Evolutionary conservation across 2,113 vertebrate genomes (phyloP).

Genomic region (Condylura cristata): DNA sequence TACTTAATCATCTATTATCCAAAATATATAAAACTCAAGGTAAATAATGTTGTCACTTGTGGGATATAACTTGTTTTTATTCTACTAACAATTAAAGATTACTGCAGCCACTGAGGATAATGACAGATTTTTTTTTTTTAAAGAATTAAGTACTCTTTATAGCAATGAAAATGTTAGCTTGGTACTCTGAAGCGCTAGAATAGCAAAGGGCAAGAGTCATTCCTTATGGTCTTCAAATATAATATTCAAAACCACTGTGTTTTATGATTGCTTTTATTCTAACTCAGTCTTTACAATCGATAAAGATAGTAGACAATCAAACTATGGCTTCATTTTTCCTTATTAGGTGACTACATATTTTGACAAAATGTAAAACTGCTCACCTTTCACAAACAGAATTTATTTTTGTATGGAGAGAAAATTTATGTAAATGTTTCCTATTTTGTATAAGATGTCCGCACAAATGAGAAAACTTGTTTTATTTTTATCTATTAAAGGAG

Average conservation of each 20-base stretch:
- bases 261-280: neutral
- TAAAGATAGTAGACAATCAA: slow-evolving; percentile 2
- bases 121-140: neutral
- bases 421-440: neutral
- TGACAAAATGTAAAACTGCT: neutral
- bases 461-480: neutral
- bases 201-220: neutral
- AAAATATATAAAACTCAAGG: neutral
- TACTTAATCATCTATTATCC: neutral
- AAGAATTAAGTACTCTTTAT: neutral
- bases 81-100: neutral
- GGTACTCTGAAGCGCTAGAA: neutral
- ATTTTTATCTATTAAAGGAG: neutral
- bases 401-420: neutral
- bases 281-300: slow-evolving; percentile 9
- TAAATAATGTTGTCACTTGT: neutral
- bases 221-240: no score
- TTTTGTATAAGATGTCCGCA: neutral
- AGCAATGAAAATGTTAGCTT: neutral
- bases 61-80: neutral
- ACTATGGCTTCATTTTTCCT: neutral
- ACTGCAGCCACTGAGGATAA: neutral
- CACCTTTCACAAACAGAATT: neutral
- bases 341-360: neutral
- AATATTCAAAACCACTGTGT: neutral